phyloP scores from a whole-genome alignment of 1,140 invertebrate genomes.

The Aphaenogaster floridana region DNA sequence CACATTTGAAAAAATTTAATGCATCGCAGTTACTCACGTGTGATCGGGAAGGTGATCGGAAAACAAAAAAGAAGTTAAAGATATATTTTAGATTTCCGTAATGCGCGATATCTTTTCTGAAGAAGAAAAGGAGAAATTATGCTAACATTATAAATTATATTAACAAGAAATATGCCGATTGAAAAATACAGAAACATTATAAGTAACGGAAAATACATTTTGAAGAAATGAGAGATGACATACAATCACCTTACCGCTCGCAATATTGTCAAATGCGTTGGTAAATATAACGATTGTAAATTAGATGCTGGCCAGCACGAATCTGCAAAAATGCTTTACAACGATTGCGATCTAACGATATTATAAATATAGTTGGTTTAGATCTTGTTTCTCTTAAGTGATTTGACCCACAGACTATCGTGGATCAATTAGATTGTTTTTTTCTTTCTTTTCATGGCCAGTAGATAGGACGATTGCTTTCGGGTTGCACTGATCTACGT shows the following conservation, averaged over 20 bases:
- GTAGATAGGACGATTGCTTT: background rate
- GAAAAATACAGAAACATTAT: slow-evolving; percentile 19
- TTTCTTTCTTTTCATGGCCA: background rate
- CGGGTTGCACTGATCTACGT: background rate
- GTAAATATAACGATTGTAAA: background rate
- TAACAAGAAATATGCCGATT: background rate
- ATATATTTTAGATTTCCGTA: background rate
- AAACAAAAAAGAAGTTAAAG: background rate
- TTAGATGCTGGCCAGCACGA: slow-evolving; percentile 9
- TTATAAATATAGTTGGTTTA: background rate
- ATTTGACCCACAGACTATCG: background rate
- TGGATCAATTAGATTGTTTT: background rate
- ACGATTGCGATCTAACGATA: background rate
- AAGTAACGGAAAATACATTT: background rate
- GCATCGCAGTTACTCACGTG: background rate
- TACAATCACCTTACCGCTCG: background rate
- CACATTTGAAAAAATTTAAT: background rate
- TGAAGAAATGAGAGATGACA: background rate
- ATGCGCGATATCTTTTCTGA: background rate
- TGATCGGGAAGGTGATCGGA: background rate
- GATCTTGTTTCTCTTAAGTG: background rate
- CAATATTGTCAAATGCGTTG: slow-evolving; percentile 37
- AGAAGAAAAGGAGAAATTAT: background rate
- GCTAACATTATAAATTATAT: too few species aligned
- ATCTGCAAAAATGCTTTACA: slow-evolving; percentile 2